Conservation (phyloP, 2,797 vertebrate genomes). For the Paratrypauchen microcephalus region DNA sequence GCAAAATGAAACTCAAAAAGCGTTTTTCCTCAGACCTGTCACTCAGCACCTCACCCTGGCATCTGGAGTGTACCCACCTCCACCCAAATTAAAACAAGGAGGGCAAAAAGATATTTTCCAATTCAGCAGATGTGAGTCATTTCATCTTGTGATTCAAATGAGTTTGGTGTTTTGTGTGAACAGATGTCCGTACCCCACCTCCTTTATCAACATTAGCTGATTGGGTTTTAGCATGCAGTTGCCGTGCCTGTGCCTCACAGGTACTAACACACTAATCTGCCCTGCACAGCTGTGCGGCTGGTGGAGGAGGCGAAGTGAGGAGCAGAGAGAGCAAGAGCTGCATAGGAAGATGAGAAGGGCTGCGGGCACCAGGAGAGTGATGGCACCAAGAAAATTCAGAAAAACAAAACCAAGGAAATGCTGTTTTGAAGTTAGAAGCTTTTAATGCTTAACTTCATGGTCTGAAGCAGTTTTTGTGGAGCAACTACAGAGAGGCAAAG, state of each 20-base stretch:
- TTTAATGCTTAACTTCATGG: conserved; percentile 30
- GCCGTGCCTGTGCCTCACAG: conserved; percentile 78
- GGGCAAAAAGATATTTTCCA: conserved; percentile 79
- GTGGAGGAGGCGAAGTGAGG: conserved; percentile 45
- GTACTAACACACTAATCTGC: conserved; percentile 81
- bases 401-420: conserved; percentile 39
- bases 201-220: conserved; percentile 86
- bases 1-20: conserved; percentile 6
- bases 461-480: conserved; percentile 47
- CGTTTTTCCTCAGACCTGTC: conserved; percentile 42
- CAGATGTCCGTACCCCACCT: conserved; percentile 84
- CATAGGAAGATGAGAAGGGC: conserved; percentile 51
- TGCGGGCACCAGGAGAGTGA: conserved; percentile 48
- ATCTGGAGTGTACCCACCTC: conserved; percentile 64
- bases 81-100: conserved; percentile 76
- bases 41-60: conserved; percentile 57
- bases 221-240: conserved; percentile 83
- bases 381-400: conserved; percentile 18
- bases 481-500: conserved; percentile 66
- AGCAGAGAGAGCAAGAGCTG: conserved; percentile 51
- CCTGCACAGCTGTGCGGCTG: conserved; percentile 75
- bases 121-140: conserved; percentile 84
- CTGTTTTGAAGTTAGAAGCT: conserved; percentile 24
- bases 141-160: conserved; percentile 85
- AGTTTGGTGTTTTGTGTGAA: conserved; percentile 84